Percentiles rank a stretch among this genome's conserved stretches.
Conservation (phyloP, 2,113 vertebrate species). For the Hirundichthys speculiger region DNA sequence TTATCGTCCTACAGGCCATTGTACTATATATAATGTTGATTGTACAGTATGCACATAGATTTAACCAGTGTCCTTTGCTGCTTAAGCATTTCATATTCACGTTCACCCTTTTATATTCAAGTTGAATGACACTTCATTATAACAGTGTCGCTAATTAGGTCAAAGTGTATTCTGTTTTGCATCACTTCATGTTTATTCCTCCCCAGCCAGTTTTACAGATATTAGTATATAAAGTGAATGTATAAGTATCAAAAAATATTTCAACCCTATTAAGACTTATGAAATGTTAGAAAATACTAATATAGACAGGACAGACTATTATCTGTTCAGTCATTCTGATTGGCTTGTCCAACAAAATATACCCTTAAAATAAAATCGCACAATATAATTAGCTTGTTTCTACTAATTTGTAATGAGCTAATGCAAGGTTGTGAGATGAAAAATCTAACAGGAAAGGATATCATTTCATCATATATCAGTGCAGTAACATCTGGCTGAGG, state of each 20-base stretch:
- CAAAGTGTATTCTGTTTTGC: background rate
- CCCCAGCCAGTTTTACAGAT: background rate
- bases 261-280: background rate
- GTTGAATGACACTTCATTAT: constrained; percentile 4
- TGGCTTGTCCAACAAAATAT: background rate
- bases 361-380: background rate
- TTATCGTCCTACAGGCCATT: constrained; percentile 50
- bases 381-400: background rate
- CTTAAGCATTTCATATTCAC: constrained; percentile 1
- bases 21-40: constrained; percentile 24
- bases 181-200: background rate
- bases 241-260: background rate
- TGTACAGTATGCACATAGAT: constrained; percentile 53
- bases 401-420: constrained; percentile 36
- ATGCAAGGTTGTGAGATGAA: constrained; percentile 41
- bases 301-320: background rate
- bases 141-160: background rate
- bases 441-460: constrained; percentile 41
- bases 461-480: constrained; percentile 58
- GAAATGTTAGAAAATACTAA: background rate
- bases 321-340: background rate
- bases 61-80: constrained; percentile 26
- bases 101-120: background rate
- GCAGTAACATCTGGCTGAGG: constrained; percentile 65
- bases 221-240: background rate